phyloP scores from a whole-genome alignment of 2,797 vertebrate species.

The Merluccius polli region DNA sequence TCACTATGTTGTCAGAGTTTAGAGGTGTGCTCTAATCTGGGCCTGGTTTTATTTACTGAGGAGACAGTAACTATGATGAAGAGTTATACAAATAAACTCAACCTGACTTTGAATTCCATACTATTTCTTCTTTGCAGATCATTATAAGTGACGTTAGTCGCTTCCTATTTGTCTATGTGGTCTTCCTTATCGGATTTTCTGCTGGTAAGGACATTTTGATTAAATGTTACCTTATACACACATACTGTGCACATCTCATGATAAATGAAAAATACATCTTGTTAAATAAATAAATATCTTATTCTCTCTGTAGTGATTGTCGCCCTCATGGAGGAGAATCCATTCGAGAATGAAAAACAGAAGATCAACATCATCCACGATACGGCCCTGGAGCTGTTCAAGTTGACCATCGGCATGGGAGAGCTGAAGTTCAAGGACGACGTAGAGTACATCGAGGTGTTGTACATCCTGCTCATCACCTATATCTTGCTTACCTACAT shows the following conservation, averaged over 20 bases:
- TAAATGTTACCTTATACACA: too few species aligned
- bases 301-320: conserved; percentile 36
- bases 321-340: conserved; percentile 36
- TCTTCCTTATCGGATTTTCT: conserved; percentile 93
- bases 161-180: conserved; percentile 81
- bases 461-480: conserved; percentile 81
- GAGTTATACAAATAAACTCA: neutral
- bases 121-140: conserved; percentile 75
- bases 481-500: conserved; percentile 88
- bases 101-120: neutral
- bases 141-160: conserved; percentile 67
- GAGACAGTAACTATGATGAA: neutral
- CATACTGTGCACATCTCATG: neutral
- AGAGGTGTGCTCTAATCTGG: neutral
- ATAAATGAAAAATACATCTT: neutral
- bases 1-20: neutral
- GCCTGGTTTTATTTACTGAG: too few species aligned
- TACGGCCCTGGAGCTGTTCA: conserved; percentile 84
- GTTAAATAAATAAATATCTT: neutral
- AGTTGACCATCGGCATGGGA: conserved; percentile 94
- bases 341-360: too few species aligned
- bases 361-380: too few species aligned
- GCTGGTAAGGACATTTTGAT: conserved; percentile 66
- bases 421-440: conserved; percentile 84
- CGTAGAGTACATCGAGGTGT: conserved; percentile 75